Evolutionary conservation across 2,888 invertebrate species (phyloP).

Genomic region (Nezara viridula): DNA sequence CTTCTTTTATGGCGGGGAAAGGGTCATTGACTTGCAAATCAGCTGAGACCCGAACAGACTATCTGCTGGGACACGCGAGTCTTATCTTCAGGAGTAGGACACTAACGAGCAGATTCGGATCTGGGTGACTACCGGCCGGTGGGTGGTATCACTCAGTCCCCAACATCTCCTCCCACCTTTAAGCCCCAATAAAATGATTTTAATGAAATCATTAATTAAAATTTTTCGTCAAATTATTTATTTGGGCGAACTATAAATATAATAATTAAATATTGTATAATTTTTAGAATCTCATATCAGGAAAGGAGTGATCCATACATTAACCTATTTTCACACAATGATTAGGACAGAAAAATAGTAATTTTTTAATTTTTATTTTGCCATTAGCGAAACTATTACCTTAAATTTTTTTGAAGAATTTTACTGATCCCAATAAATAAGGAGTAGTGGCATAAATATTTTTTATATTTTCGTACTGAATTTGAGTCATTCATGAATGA

Average conservation of each 20-base stretch:
- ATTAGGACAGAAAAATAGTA: too few relatives aligned
- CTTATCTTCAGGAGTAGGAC: conserved; percentile 35
- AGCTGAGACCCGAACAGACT: conserved; percentile 11
- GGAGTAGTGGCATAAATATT: too few relatives aligned
- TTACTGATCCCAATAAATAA: too few relatives aligned
- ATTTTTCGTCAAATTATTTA: neutral
- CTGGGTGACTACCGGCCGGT: conserved; percentile 38
- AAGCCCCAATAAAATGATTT: neutral
- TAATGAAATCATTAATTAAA: neutral
- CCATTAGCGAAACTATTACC: too few relatives aligned
- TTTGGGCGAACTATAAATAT: neutral
- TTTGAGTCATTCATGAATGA: too few relatives aligned
- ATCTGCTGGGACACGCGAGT: conserved; percentile 42
- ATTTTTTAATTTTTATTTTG: too few relatives aligned
- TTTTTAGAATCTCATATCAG: too few relatives aligned
- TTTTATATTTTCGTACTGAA: too few relatives aligned
- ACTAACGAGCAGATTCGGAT: conserved; percentile 48
- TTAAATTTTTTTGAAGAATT: too few relatives aligned
- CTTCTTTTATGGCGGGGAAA: conserved; percentile 51
- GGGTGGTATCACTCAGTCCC: conserved; percentile 5
- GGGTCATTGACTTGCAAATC: conserved; percentile 57
- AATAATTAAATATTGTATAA: too few relatives aligned
- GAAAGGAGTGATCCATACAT: too few relatives aligned
- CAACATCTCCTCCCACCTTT: neutral
- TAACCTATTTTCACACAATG: too few relatives aligned